Evolutionary conservation across 2,113 vertebrate genomes (phyloP).

Genomic region (Anthoscopus minutus): DNA sequence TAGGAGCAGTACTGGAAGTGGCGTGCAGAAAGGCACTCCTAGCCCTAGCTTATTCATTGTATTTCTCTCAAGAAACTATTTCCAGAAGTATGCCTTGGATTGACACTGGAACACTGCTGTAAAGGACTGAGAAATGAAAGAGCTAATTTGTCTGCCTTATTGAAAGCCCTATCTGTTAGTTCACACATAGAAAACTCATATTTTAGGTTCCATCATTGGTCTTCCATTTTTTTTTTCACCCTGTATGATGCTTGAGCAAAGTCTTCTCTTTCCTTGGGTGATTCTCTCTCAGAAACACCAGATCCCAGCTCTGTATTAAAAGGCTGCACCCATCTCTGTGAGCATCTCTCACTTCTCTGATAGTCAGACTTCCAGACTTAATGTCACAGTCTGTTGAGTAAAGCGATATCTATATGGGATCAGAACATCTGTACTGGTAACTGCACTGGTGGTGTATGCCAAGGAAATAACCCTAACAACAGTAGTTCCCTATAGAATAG

Average conservation of each 20-base stretch:
- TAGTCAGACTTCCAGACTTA: neutral
- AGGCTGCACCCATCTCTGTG: neutral
- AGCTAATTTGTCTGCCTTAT: neutral
- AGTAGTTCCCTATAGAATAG: neutral
- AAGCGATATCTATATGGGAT: neutral
- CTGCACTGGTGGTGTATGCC: neutral
- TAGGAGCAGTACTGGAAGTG: neutral
- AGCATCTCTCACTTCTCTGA: neutral
- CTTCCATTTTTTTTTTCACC: neutral
- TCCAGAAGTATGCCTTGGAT: neutral
- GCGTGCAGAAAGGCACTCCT: neutral
- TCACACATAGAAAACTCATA: neutral
- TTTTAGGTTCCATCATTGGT: neutral
- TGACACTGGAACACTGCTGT: neutral
- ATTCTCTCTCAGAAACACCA: neutral
- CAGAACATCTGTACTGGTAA: neutral
- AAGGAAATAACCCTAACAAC: neutral
- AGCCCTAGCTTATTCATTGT: neutral
- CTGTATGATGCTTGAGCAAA: neutral
- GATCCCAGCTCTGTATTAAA: neutral
- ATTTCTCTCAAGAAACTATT: neutral
- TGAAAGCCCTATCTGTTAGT: accelerated
- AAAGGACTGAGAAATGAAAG: neutral
- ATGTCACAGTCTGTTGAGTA: accelerated
- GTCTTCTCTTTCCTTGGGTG: neutral